Percentiles rank a stretch among this genome's conserved stretches.
These are phyloP conservation scores for Hyppa rectilinea DNA, from an alignment of 2,888 invertebrate genomes.

Conservation along the genomic window DNA sequence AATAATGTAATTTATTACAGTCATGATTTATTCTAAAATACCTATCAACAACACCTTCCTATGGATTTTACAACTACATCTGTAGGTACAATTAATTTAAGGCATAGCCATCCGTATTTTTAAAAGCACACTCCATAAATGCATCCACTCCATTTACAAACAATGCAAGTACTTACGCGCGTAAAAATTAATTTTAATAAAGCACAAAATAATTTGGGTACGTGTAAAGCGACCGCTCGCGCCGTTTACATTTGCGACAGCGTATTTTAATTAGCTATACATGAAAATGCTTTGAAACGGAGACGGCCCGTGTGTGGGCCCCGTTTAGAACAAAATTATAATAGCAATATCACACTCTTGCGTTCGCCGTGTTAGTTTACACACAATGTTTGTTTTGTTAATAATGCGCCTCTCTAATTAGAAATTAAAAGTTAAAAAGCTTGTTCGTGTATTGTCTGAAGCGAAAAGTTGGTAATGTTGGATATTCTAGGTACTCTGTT, in stretches of 20 bases:
- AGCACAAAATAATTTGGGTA: conserved; percentile 78
- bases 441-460: conserved; percentile 68
- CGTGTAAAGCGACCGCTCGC: conserved; percentile 76
- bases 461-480: conserved; percentile 44
- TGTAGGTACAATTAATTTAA: neutral
- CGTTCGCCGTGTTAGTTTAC: conserved; percentile 75
- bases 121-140: neutral
- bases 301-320: conserved; percentile 74
- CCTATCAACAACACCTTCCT: neutral
- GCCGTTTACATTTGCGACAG: conserved; percentile 82
- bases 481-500: conserved; percentile 35
- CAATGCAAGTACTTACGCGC: conserved; percentile 63
- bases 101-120: neutral
- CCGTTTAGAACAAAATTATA: conserved; percentile 79
- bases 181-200: conserved; percentile 82
- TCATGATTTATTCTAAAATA: neutral
- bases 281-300: conserved; percentile 89
- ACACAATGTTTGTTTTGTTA: conserved; percentile 71
- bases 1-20: neutral
- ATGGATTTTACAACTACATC: no score
- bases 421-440: conserved; percentile 80
- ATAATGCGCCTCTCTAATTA: conserved; percentile 73
- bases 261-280: conserved; percentile 90
- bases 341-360: conserved; percentile 80
- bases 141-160: conserved; percentile 13